Evolutionary conservation across 2,888 invertebrate genomes (phyloP).

Genomic region (Ferdinandea cuprea): DNA sequence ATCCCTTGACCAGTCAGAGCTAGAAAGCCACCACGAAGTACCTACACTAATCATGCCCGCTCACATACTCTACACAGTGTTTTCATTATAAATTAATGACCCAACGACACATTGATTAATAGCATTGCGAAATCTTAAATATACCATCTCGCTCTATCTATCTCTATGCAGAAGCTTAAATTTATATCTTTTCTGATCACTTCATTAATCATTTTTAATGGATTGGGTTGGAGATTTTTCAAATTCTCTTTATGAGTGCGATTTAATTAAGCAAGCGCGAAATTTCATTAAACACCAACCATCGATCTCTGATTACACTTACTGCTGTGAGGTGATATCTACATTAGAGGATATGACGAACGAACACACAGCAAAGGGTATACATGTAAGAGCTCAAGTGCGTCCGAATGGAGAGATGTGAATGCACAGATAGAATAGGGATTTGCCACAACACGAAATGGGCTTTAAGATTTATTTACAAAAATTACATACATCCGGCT

Average conservation of each 20-base stretch:
- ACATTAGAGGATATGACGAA: constrained; percentile 36
- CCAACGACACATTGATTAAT: constrained; percentile 71
- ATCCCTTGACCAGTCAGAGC: constrained; percentile 6
- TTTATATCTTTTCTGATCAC: constrained; percentile 62
- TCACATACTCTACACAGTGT: constrained; percentile 25
- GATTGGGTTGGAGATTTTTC: constrained; percentile 49
- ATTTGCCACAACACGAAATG: constrained; percentile 36
- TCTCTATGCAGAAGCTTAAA: constrained; percentile 59
- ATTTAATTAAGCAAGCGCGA: constrained; percentile 70
- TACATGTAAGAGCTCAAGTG: not conserved
- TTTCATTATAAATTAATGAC: constrained; percentile 67
- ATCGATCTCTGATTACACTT: constrained; percentile 55
- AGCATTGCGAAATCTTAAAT: constrained; percentile 59
- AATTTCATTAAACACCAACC: constrained; percentile 66
- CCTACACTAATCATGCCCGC: constrained; percentile 5
- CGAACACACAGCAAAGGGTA: not conserved
- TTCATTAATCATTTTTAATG: constrained; percentile 70
- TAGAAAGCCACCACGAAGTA: constrained; percentile 55
- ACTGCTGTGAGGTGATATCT: constrained; percentile 59
- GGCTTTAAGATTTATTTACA: constrained; percentile 54
- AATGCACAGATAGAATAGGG: constrained; percentile 47
- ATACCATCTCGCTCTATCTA: constrained; percentile 35
- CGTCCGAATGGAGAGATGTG: constrained; percentile 43
- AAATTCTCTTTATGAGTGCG: constrained; percentile 42
- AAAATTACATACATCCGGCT: constrained; percentile 56